These are phyloP conservation scores for Noturus placidus DNA, from an alignment of 2,113 vertebrate genomes.

Conservation along the genomic window DNA sequence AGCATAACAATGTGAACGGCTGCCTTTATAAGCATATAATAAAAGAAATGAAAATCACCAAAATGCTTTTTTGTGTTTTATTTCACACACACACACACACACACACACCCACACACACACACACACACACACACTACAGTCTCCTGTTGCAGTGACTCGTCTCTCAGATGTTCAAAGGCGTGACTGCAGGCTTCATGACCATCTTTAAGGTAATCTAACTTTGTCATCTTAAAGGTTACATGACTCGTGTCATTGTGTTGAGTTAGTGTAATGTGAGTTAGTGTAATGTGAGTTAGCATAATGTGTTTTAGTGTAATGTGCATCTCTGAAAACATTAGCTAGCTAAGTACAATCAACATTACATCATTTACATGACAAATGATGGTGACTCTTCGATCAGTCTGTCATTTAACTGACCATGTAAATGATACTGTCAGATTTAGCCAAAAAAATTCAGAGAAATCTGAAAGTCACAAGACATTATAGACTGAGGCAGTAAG, in stretches of 20 bases:
- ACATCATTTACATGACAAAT: neutral
- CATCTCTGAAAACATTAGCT: neutral
- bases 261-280: too few relatives aligned
- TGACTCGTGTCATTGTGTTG: neutral
- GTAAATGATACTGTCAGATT: neutral
- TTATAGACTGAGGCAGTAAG: neutral
- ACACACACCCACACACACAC: conserved; percentile 36
- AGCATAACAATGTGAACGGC: neutral
- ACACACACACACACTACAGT: conserved; percentile 20
- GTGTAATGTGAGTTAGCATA: neutral
- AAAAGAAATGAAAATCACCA: neutral
- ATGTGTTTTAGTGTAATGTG: too few relatives aligned
- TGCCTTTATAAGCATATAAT: neutral
- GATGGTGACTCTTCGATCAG: neutral
- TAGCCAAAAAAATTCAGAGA: neutral
- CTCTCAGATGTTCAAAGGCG: neutral
- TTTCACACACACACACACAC: conserved; percentile 33
- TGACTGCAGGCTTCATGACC: conserved; percentile 9
- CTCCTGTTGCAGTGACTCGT: neutral
- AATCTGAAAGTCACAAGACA: neutral
- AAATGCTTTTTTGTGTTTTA: neutral
- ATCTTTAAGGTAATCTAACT: conserved; percentile 14
- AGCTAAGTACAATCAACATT: neutral
- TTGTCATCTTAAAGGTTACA: too few relatives aligned
- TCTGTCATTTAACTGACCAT: neutral